These are phyloP conservation scores for Emydocephalus ijimae DNA, from an alignment of 2,113 vertebrate genomes.

Conservation along the genomic window DNA sequence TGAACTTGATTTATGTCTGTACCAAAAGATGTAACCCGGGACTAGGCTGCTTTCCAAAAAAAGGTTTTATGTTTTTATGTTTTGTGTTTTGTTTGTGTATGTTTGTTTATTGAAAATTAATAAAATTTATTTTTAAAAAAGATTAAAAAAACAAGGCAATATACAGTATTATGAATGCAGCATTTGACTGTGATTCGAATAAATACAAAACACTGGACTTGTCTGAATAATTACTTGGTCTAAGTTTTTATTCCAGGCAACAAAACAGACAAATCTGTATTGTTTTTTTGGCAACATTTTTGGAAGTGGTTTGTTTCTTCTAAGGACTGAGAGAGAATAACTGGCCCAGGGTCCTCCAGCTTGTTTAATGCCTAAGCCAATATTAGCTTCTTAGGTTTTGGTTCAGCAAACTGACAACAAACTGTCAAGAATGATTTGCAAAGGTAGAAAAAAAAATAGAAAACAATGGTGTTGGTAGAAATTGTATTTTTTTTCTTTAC, in stretches of 20 bases:
- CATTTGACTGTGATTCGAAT: neutral
- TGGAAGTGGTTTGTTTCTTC: neutral
- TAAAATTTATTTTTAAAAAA: no score
- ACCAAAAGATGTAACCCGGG: no score
- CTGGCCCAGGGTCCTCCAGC: neutral
- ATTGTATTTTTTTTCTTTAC: neutral
- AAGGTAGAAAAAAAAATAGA: neutral
- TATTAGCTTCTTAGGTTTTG: neutral
- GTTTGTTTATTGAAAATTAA: no score
- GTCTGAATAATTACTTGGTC: neutral
- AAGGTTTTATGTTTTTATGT: no score
- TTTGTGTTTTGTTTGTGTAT: no score
- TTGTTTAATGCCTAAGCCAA: neutral
- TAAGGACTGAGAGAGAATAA: neutral
- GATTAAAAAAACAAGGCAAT: neutral
- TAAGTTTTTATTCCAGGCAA: neutral
- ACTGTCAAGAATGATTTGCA: neutral
- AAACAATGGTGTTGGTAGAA: neutral
- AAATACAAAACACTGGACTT: neutral
- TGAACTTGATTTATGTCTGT: no score
- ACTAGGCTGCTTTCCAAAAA: no score
- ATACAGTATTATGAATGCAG: neutral
- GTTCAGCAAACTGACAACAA: neutral
- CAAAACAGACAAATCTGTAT: neutral
- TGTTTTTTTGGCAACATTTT: neutral